Evolutionary conservation across 2,113 vertebrate genomes (phyloP), one percentile per base, ranked within the genome.

Genomic region (Apteryx owenii): DNA sequence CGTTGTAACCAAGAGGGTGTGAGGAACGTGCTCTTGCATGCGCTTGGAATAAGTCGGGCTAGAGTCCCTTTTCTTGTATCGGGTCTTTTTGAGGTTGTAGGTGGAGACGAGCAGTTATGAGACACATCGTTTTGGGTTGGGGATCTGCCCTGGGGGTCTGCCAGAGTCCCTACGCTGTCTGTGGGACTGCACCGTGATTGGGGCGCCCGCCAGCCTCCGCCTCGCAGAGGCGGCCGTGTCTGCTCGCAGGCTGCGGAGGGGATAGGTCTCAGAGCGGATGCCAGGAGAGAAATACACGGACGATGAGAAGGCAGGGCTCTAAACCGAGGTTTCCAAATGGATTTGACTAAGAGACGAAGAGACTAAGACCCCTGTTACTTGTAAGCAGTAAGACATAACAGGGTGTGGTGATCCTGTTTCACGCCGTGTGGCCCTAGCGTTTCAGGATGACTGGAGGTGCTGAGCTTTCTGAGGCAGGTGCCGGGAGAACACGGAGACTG

Each of bases 321-420:
- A 23, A 95, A 84, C 33, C 0, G 5, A 93, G 85, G 38, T 79
- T 90, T 78, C 84, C 75, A 61, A 38, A 56, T 11, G 88, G 85
- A 90, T 89, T 91, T 61, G 85, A 70, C 81, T 73, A 33, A 88
- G 85, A 95, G 88, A 88, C 81, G 66, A 40, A 89, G 85, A 94
- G 82, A 86, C 94, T 87, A 92, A 96, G 97, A 89, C 85, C 93
- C 93, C 95, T 94, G 96, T 96, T 90, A 95, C 91, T 26, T 56
- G 91, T 93, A 95, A 96, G 96, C 97, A 97, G 95, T 97, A 97
- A 97, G 97, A 96, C 97, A 95, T 96, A 93, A 96, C 96, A 96
- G 97, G 97, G 96, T 96, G 95, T 97, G 96, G 97, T 97, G 97
- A 97, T 97, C 81, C 93, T 96, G 78, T n/a, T 90, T 93, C 94